These are phyloP conservation scores for Drosophila sucinea DNA, from an alignment of 1,140 invertebrate genomes.

Conservation along the genomic window DNA sequence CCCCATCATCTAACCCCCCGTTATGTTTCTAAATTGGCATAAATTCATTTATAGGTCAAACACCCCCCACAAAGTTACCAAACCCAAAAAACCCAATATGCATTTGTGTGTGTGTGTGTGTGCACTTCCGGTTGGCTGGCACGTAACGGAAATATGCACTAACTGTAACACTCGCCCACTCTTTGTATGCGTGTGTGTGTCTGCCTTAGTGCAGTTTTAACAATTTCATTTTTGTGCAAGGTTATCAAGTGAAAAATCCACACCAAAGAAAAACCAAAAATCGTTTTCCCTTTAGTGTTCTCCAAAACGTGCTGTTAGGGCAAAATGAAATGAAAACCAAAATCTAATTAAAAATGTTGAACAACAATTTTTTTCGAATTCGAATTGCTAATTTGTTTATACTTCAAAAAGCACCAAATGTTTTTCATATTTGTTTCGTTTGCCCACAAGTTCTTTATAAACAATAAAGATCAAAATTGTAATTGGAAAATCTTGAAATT, in stretches of 20 bases:
- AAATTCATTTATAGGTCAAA: conserved; percentile 77
- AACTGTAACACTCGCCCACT: conserved; percentile 1
- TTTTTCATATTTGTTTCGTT: conserved; percentile 42
- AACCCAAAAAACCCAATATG: conserved; percentile 25
- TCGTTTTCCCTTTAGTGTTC: conserved; percentile 35
- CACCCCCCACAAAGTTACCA: conserved; percentile 48
- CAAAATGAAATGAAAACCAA: conserved; percentile 39
- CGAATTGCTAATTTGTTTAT: conserved; percentile 52
- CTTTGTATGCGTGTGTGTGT: neutral
- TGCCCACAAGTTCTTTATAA: conserved; percentile 37
- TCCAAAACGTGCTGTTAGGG: conserved; percentile 50
- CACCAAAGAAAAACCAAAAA: conserved; percentile 10
- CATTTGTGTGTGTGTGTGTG: conserved; percentile 30
- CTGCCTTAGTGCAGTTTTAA: neutral
- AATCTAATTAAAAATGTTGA: conserved; percentile 43
- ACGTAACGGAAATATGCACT: conserved; percentile 48
- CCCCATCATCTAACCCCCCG: conserved; percentile 15
- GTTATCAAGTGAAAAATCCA: neutral
- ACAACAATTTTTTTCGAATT: conserved; percentile 30
- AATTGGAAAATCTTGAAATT: neutral
- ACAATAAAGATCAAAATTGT: conserved; percentile 16
- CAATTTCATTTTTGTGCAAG: neutral
- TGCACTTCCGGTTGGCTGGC: conserved; percentile 60
- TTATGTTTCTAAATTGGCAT: conserved; percentile 61
- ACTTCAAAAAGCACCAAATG: conserved; percentile 39